These are phyloP conservation scores for Dryobates pubescens DNA, from an alignment of 2,797 vertebrate species.

Conservation along the genomic window DNA sequence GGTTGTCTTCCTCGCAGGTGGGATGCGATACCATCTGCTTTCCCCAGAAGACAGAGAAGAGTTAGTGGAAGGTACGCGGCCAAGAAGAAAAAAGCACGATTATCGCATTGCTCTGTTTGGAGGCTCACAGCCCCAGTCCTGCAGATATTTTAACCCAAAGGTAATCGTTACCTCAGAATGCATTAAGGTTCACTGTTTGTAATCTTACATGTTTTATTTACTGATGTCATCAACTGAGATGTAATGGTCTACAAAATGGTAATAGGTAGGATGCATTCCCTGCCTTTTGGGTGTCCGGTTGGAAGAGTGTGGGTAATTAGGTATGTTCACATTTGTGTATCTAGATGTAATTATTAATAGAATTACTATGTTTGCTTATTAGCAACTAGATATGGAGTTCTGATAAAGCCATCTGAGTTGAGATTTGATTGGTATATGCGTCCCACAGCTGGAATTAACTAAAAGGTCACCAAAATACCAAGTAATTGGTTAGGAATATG, in stretches of 20 bases:
- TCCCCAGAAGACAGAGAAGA: conserved; percentile 96
- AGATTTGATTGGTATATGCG: not conserved
- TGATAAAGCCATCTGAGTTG: not conserved
- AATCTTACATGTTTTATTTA: not conserved
- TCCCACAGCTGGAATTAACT: conserved; percentile 6
- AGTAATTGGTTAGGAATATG: not conserved
- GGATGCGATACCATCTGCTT: conserved; percentile 96
- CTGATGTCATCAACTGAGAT: not conserved
- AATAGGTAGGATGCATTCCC: not conserved
- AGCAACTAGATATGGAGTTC: not conserved
- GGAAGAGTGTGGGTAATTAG: not conserved
- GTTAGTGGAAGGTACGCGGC: conserved; percentile 92
- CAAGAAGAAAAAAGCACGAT: conserved; percentile 95
- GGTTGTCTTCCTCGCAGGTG: conserved; percentile 80
- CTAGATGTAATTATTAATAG: conserved; percentile 11
- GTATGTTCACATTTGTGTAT: not conserved
- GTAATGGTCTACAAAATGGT: not conserved
- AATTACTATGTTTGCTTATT: not conserved
- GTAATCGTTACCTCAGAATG: conserved; percentile 78
- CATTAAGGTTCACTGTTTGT: conserved; percentile 64
- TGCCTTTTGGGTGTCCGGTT: not conserved
- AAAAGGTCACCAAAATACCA: not conserved
- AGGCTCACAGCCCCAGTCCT: conserved; percentile 96
- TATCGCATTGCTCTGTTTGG: conserved; percentile 96
- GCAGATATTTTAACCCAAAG: conserved; percentile 98